Evolutionary conservation across 2,113 vertebrate genomes (phyloP), one percentile per base, ranked within the genome.

Genomic region (Charadrius vociferus): DNA sequence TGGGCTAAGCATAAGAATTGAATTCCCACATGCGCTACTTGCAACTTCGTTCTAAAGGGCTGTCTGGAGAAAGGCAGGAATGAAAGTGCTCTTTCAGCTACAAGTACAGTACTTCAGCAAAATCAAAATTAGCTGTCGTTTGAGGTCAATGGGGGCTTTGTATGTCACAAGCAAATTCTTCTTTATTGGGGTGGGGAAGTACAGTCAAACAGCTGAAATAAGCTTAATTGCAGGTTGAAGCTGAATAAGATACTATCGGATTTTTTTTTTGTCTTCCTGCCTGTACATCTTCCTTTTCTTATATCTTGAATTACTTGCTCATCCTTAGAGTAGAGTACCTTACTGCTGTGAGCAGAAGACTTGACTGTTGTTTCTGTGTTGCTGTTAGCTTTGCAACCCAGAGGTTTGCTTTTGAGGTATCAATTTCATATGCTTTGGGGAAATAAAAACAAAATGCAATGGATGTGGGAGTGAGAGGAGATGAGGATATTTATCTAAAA

Each of bases 31-130:
- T 80, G 55, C 1, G 2, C 50, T 77, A 27, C 79, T 95, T 93
- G 81, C 66, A 80, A 62, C 36, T 84, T 66, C 26, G 2, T 78
- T 91, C 49, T 67, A 32, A 91, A 88, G 73, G 92, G 36, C 85
- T 96, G 82, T 88, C 90, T 90, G 81, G 90, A 93, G 93, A 93
- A 89, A 90, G 88, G 86, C 83, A 75, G 92, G 78, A 68, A 93
- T 95, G 81, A 85, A 97, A 95, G 90, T 96, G 75, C 71, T 92
- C 94, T 97, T 97, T 92, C 78, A 93, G 85, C 90, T 45, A 73
- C 71, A 55, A 92, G 94, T 94, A 82, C 79, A 70, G 82, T 85
- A 83, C 96, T 97, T 93, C 41, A 94, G 88, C 88, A 93, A 88
- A 95, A 93, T 93, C 90, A 78, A 94, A 96, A 81, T 82, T 92